Evolutionary conservation across 2,797 vertebrate genomes (phyloP).

Genomic region (Poecilia velifera): DNA sequence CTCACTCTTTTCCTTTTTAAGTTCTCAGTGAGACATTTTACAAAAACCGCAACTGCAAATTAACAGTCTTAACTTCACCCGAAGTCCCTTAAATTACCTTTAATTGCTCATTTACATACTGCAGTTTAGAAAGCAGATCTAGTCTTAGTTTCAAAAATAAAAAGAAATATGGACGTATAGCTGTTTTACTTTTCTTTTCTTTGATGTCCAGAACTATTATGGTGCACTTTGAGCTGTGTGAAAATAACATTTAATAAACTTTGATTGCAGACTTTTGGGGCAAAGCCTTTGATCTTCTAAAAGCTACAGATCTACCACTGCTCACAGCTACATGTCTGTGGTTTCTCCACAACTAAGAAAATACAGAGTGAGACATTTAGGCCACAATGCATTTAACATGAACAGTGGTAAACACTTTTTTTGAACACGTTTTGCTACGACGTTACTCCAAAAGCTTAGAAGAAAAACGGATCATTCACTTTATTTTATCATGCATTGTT

Average conservation of each 20-base stretch:
- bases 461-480: neutral
- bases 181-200: neutral
- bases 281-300: slow-evolving; percentile 39
- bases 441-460: neutral
- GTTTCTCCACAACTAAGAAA: neutral
- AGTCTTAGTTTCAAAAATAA: neutral
- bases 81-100: neutral
- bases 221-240: slow-evolving; percentile 14
- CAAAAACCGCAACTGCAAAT: neutral
- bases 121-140: neutral
- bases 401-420: neutral
- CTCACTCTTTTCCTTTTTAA: neutral
- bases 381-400: neutral
- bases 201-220: slow-evolving; percentile 17
- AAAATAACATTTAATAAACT: slow-evolving; percentile 29
- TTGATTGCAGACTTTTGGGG: slow-evolving; percentile 25
- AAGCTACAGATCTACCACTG: slow-evolving; percentile 3
- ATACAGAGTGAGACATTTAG: neutral
- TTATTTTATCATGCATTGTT: neutral
- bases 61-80: neutral
- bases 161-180: neutral
- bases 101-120: neutral
- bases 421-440: neutral
- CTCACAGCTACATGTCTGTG: neutral
- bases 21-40: neutral